These are phyloP conservation scores for Gopherus evgoodei DNA, from an alignment of 2,113 vertebrate genomes.

Conservation along the genomic window DNA sequence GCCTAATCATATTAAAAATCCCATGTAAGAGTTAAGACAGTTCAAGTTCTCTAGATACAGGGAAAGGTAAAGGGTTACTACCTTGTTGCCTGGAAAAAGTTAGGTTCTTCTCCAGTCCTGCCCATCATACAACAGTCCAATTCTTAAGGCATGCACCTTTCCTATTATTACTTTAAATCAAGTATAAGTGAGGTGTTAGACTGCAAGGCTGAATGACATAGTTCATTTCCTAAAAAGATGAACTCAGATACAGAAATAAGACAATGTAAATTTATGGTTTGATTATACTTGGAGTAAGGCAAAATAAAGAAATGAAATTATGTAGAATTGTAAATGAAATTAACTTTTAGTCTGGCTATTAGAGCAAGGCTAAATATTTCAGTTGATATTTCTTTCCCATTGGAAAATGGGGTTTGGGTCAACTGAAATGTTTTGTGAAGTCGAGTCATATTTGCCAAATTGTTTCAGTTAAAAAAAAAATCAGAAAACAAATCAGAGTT, in stretches of 20 bases:
- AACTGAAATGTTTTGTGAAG: not conserved
- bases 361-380: not conserved
- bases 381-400: not conserved
- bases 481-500: not conserved
- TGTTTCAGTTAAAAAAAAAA: not conserved
- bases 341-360: not conserved
- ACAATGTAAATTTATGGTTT: slow-evolving; percentile 25
- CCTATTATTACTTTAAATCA: slow-evolving; percentile 8
- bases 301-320: slow-evolving; percentile 15
- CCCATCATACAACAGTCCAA: not conserved
- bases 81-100: not conserved
- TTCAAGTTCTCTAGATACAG: not conserved
- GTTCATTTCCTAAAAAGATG: slow-evolving; percentile 18
- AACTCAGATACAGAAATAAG: not conserved
- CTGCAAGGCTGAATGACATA: not conserved
- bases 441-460: not conserved
- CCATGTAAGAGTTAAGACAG: no score
- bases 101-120: not conserved
- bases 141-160: not conserved
- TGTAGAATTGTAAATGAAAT: not conserved
- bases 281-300: not conserved
- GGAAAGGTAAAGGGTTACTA: not conserved
- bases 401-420: not conserved
- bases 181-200: not conserved
- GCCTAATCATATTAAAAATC: not conserved